phyloP scores from a whole-genome alignment of 2,888 invertebrate genomes.

The Dolichomitus sp. region DNA sequence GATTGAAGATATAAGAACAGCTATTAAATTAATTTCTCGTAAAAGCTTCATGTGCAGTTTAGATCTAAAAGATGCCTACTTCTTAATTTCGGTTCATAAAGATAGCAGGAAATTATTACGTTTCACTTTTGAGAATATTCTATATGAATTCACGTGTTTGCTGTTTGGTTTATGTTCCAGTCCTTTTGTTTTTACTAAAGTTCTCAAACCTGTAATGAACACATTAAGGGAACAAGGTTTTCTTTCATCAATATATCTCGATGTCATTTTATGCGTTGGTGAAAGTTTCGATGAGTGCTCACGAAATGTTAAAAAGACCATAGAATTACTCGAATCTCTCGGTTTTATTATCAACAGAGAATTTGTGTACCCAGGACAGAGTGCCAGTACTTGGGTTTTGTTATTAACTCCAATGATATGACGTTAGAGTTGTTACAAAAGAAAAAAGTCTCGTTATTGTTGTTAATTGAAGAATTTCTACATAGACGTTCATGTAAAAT shows the following conservation, averaged over 20 bases:
- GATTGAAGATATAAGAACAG: conserved; percentile 22
- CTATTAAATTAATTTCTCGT: not conserved
- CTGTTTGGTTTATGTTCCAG: conserved; percentile 15
- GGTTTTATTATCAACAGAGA: conserved; percentile 35
- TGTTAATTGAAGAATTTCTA: not conserved
- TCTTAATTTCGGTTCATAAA: not conserved
- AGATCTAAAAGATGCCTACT: conserved; percentile 26
- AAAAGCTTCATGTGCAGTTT: not conserved
- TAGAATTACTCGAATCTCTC: conserved; percentile 4
- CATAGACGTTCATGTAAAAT: not conserved
- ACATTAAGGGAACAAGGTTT: not conserved
- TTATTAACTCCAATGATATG: conserved; percentile 25
- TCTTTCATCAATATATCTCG: conserved; percentile 16
- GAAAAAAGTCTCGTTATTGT: not conserved
- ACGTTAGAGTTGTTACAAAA: conserved; percentile 4
- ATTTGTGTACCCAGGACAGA: not conserved
- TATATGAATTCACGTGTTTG: conserved; percentile 12
- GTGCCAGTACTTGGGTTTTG: conserved; percentile 36
- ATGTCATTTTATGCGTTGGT: conserved; percentile 25
- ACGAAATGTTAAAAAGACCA: conserved; percentile 7
- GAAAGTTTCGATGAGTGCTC: conserved; percentile 1
- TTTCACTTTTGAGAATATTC: not conserved
- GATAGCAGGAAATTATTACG: conserved; percentile 6
- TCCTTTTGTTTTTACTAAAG: conserved; percentile 26
- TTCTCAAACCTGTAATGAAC: conserved; percentile 23